Base-by-base conservation (phyloP, 2,888 invertebrate genomes). In the Synanthedon tipuliformis region DNA sequence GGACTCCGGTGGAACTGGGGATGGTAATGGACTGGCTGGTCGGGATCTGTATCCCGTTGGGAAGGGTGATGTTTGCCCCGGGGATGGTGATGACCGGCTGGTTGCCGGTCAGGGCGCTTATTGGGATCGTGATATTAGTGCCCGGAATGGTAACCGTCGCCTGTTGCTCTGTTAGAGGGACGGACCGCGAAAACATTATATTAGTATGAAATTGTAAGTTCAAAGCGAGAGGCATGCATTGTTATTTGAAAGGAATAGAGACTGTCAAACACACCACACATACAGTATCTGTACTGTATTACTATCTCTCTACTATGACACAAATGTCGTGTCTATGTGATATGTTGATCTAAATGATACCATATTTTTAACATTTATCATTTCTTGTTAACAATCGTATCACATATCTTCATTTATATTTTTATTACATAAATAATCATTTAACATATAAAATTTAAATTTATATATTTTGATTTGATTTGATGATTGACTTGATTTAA, bases 61-160 rank as follows among this genome's bases (percentile, higher is more conserved):
- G 89, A 61, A 89, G 79, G 61, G 87, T 75, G 55, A 90, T 78
- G 62, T 89, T 90, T 15, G 89, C 82, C 48, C 89, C 89, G 52
- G 90, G 89, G 64, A 90, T 89, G 40, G 86, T 86, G 55, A 90
- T 79, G 66, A 90, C 79, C 57, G 80, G 76, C 65, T 89, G 89
- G 62, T 73, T 77, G 57, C 79, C 78, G 62, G 81, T 73, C 68
- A 88, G 68, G 61, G 86, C 84, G 71, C 79, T 81, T 67, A 88
- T 64, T 53, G 91, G 91, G 63, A 91, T 89, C 68, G 89, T 82
- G 63, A 91, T 83, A 78, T 91, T 91, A 66, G 90, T 90, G 70
- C 90, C 91, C 54, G 90, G 90, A 64, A 91, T 90, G 52, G 89
- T 88, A 64, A 91, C 78, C 57, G 89, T 83, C 60, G 90, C 84